These are phyloP conservation scores for Acanthosoma haemorrhoidale DNA, from an alignment of 2,888 invertebrate species.

Conservation along the genomic window DNA sequence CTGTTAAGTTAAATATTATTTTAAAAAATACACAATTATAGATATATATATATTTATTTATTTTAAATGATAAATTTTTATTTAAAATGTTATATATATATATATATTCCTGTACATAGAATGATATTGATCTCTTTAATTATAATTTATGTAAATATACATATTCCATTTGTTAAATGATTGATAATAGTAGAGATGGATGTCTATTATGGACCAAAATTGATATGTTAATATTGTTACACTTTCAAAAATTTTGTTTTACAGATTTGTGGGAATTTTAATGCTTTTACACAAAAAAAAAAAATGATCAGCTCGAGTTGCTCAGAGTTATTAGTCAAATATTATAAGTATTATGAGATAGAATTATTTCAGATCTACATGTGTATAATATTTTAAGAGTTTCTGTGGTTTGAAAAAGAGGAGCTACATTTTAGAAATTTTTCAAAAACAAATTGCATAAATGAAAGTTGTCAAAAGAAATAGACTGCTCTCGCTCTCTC, in stretches of 20 bases:
- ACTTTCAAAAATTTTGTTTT: background rate
- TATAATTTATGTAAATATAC: background rate
- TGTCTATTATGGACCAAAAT: background rate
- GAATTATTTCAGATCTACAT: too few species aligned
- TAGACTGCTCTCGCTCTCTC: too few species aligned
- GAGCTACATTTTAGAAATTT: too few species aligned
- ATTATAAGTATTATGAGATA: too few species aligned
- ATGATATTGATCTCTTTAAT: constrained; percentile 9
- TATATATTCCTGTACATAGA: background rate
- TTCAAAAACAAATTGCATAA: too few species aligned
- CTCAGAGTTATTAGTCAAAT: too few species aligned
- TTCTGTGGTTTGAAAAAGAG: too few species aligned
- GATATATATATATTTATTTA: constrained; percentile 7
- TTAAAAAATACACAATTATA: background rate
- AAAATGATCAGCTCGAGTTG: background rate
- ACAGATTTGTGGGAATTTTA: background rate
- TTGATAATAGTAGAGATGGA: background rate
- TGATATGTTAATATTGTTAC: background rate
- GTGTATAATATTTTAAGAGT: too few species aligned
- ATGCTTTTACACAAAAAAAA: too few species aligned
- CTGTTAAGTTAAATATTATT: background rate
- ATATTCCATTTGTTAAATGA: constrained; percentile 3
- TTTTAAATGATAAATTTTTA: background rate
- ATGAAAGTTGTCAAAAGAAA: too few species aligned
- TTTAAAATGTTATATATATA: too few species aligned